Evolutionary conservation across 2,113 vertebrate species (phyloP).

Genomic region (Nicator chloris): DNA sequence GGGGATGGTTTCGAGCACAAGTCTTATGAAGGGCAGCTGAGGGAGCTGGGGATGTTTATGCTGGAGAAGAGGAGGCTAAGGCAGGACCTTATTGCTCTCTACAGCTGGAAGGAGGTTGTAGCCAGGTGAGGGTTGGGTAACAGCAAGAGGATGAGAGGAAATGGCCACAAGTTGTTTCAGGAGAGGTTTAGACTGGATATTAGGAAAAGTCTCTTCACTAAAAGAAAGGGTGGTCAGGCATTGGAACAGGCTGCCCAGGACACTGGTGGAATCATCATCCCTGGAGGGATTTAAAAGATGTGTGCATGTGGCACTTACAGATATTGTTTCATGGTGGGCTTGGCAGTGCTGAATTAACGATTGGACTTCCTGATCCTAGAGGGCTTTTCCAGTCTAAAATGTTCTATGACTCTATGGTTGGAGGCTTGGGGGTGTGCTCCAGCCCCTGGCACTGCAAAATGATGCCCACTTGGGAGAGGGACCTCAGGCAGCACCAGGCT

Average conservation of each 20-base stretch:
- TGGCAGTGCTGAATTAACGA: not conserved
- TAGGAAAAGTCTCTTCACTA: not conserved
- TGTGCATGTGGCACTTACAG: not conserved
- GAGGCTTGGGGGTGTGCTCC: not conserved
- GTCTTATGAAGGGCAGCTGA: not conserved
- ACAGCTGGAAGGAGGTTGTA: not conserved
- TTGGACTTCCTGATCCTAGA: not conserved
- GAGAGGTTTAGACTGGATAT: not conserved
- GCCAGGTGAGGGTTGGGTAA: not conserved
- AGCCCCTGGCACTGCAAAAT: not conserved
- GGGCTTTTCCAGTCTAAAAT: not conserved
- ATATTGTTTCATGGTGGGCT: not conserved
- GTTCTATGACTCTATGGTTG: not conserved
- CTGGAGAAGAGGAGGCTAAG: not conserved
- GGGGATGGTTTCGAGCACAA: not conserved
- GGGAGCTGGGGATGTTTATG: not conserved
- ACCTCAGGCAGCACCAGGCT: not conserved
- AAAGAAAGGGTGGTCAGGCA: not conserved
- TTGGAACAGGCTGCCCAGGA: not conserved
- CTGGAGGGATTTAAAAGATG: not conserved
- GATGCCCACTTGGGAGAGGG: fast-evolving
- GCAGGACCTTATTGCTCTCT: not conserved
- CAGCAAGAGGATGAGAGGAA: not conserved
- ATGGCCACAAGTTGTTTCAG: not conserved
- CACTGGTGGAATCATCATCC: not conserved